These are phyloP conservation scores for Notiomystis cincta DNA, from an alignment of 2,113 vertebrate genomes.

Conservation along the genomic window DNA sequence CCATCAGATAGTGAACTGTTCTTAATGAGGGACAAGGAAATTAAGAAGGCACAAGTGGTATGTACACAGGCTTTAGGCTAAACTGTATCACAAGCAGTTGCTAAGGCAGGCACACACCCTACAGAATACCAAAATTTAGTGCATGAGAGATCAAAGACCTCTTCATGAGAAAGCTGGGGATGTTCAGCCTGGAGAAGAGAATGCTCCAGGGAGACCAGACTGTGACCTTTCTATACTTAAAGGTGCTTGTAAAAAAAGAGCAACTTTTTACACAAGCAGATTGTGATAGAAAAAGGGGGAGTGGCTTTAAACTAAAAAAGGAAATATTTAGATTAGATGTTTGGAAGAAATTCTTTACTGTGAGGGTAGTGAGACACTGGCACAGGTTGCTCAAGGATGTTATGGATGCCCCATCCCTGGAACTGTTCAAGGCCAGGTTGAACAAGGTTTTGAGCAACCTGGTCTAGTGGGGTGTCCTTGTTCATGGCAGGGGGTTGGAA, in stretches of 20 bases:
- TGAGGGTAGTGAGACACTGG: background rate
- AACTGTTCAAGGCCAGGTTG: background rate
- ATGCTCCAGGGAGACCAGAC: background rate
- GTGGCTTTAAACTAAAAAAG: background rate
- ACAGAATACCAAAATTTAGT: background rate
- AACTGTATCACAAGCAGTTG: background rate
- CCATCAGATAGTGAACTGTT: constrained; percentile 67
- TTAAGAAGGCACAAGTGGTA: constrained; percentile 52
- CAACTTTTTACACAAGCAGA: background rate
- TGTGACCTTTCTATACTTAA: background rate
- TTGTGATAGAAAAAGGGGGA: background rate
- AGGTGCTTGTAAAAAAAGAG: background rate
- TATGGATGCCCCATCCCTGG: background rate
- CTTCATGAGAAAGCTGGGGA: background rate
- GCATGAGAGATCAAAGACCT: background rate
- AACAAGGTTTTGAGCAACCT: background rate
- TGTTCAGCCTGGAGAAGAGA: background rate
- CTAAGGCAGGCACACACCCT: background rate
- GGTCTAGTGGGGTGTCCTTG: background rate
- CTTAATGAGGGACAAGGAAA: constrained; percentile 65
- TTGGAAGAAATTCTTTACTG: background rate
- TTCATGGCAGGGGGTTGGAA: background rate
- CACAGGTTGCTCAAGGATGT: no score
- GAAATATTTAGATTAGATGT: background rate
- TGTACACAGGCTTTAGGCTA: background rate